phyloP scores from a whole-genome alignment of 2,113 vertebrate genomes.

The Columba janthina region DNA sequence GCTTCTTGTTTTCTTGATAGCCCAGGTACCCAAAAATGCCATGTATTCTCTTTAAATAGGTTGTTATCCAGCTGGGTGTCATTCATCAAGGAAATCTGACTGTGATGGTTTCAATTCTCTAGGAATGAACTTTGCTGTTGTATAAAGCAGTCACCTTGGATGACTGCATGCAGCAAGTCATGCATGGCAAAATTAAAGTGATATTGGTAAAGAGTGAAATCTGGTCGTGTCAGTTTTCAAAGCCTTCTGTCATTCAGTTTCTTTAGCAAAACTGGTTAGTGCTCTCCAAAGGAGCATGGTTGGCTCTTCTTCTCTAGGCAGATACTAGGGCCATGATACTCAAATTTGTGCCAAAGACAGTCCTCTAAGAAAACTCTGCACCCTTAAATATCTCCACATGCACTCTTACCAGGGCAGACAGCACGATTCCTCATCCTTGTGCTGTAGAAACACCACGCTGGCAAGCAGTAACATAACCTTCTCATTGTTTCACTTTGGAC shows the following conservation, averaged over 20 bases:
- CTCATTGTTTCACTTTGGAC: background rate
- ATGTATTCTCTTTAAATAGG: background rate
- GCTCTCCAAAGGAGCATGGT: background rate
- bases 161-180: conserved; percentile 17
- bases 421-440: background rate
- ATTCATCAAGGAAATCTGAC: conserved; percentile 12
- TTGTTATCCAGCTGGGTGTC: background rate
- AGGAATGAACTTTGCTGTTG: conserved; percentile 33
- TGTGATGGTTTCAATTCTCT: conserved; percentile 32
- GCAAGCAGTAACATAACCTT: background rate
- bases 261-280: background rate
- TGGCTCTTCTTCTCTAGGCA: background rate
- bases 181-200: background rate
- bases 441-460: background rate
- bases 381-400: background rate
- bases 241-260: background rate
- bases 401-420: background rate
- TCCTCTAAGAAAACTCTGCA: background rate
- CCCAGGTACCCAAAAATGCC: background rate
- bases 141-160: conserved; percentile 27
- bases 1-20: background rate
- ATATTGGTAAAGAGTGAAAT: background rate
- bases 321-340: background rate
- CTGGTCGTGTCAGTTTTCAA: background rate
- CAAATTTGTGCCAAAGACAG: background rate